A percentile compares a stretch with the other conserved stretches of the same genome.
These are phyloP conservation scores for Hydropsyche tenuis DNA, from an alignment of 1,140 invertebrate genomes.

Conservation along the genomic window DNA sequence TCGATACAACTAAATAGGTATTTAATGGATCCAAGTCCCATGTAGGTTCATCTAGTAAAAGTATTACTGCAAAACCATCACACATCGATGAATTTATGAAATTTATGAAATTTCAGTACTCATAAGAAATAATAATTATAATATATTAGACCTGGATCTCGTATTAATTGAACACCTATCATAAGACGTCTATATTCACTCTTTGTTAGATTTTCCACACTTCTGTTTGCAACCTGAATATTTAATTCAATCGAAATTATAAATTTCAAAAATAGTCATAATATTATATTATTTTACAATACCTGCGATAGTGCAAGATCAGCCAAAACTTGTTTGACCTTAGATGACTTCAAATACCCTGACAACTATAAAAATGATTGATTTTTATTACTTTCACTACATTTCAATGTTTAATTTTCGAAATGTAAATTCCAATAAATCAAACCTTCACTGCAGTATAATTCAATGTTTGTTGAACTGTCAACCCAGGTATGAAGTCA, in stretches of 20 bases:
- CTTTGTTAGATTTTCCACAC: conserved; percentile 77
- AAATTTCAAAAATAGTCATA: background rate
- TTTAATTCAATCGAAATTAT: background rate
- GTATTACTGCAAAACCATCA: conserved; percentile 73
- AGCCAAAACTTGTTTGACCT: conserved; percentile 83
- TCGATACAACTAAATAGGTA: conserved; percentile 90
- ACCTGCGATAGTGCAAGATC: conserved; percentile 86
- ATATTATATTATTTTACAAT: conserved; percentile 29
- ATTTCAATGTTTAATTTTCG: no score
- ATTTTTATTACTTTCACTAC: no score
- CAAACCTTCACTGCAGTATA: conserved; percentile 73
- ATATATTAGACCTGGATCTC: conserved; percentile 80
- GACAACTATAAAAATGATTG: conserved; percentile 63
- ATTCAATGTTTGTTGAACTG: conserved; percentile 82
- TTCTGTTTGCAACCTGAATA: conserved; percentile 74
- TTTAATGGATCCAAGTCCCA: conserved; percentile 90
- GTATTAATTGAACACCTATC: conserved; percentile 86
- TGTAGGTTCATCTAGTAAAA: conserved; percentile 89
- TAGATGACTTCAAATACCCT: conserved; percentile 75
- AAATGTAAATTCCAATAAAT: no score
- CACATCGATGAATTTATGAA: conserved; percentile 5
- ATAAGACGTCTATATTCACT: conserved; percentile 85
- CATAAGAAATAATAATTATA: background rate
- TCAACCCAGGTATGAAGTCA: conserved; percentile 82
- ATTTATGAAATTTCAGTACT: background rate